These are phyloP conservation scores for Prionailurus viverrinus DNA, from an alignment of 2,113 vertebrate genomes.

Conservation along the genomic window DNA sequence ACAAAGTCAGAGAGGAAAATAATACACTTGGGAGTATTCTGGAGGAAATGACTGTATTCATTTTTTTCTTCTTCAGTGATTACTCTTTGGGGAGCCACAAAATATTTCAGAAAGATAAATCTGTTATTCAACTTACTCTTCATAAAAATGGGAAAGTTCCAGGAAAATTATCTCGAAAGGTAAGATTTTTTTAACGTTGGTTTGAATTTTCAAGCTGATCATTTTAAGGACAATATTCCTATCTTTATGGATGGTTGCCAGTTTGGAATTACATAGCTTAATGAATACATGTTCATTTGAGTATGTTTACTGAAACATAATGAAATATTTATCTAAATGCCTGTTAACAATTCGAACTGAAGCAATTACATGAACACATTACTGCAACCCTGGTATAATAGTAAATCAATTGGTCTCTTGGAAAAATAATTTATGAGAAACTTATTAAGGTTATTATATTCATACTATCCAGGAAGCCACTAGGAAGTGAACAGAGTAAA, in stretches of 20 bases:
- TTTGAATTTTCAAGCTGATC: neutral
- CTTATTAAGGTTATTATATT: neutral
- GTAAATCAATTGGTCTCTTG: neutral
- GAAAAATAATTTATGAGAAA: conserved; percentile 18
- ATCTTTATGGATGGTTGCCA: neutral
- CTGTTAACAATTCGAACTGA: conserved; percentile 27
- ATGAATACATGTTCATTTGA: conserved; percentile 11
- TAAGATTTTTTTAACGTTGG: conserved; percentile 3
- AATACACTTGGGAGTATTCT: neutral
- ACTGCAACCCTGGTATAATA: neutral
- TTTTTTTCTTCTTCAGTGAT: conserved; percentile 69
- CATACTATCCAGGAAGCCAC: neutral
- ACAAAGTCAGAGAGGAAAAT: neutral
- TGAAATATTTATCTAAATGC: conserved; percentile 48
- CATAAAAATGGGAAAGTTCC: neutral
- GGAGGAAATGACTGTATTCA: neutral
- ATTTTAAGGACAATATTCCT: neutral
- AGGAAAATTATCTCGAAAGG: conserved; percentile 81
- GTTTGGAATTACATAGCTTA: neutral
- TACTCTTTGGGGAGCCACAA: conserved; percentile 84
- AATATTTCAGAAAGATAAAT: conserved; percentile 82
- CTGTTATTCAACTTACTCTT: conserved; percentile 81
- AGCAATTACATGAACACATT: neutral
- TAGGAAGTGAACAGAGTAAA: neutral
- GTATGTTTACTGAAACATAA: conserved; percentile 28